Evolutionary conservation across 2,888 invertebrate species (phyloP).

Genomic region (Notodonta dromedarius): DNA sequence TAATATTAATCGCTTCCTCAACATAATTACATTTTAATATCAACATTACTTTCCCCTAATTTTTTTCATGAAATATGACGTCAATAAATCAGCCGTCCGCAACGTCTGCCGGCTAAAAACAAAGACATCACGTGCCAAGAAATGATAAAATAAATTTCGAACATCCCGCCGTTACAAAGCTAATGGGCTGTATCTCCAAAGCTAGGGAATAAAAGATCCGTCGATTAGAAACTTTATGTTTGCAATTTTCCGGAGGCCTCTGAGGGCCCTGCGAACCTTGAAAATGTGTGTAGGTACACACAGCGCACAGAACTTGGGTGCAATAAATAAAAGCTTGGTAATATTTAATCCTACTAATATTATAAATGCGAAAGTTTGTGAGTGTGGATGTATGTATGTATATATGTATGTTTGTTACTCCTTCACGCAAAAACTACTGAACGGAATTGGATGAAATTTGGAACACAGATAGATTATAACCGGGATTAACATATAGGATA

Average conservation of each 20-base stretch:
- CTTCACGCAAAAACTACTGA: too few species aligned
- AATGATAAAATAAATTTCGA: slow-evolving; percentile 83
- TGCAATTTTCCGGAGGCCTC: slow-evolving; percentile 75
- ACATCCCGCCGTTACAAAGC: slow-evolving; percentile 79
- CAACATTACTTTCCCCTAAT: slow-evolving; percentile 20
- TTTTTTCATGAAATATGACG: slow-evolving; percentile 36
- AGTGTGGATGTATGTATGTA: too few species aligned
- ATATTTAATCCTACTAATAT: too few species aligned
- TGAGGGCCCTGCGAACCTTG: slow-evolving; percentile 53
- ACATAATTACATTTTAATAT: slow-evolving; percentile 37
- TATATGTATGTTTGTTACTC: too few species aligned
- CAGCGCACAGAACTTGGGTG: slow-evolving; percentile 28
- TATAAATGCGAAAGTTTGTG: too few species aligned
- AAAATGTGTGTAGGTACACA: slow-evolving; percentile 42
- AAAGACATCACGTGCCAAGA: slow-evolving; percentile 81
- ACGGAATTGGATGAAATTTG: too few species aligned
- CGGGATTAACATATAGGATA: too few species aligned
- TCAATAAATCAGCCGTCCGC: slow-evolving; percentile 48
- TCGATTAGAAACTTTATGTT: slow-evolving; percentile 84
- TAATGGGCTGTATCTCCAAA: slow-evolving; percentile 82
- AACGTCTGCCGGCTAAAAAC: slow-evolving; percentile 57
- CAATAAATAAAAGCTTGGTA: neutral
- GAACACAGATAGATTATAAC: too few species aligned
- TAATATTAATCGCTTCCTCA: neutral
- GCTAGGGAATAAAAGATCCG: slow-evolving; percentile 82